These are phyloP conservation scores for Macrochelys suwanniensis DNA, from an alignment of 2,797 vertebrate genomes.

Conservation along the genomic window DNA sequence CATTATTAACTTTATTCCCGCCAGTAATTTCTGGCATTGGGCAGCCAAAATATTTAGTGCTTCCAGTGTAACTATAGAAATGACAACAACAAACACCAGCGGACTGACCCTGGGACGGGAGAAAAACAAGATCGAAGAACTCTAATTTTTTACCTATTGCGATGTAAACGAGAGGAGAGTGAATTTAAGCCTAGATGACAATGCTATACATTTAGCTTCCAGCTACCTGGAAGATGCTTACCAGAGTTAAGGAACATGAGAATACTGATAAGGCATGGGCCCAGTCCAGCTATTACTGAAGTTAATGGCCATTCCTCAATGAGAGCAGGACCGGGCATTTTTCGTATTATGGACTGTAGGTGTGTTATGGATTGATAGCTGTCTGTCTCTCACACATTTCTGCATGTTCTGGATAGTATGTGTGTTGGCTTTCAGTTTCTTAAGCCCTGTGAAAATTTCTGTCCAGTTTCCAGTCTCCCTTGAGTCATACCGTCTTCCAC, in stretches of 20 bases:
- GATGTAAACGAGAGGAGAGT: not conserved
- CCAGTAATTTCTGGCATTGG: slow-evolving; percentile 73
- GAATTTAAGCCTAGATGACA: not conserved
- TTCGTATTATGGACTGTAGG: not conserved
- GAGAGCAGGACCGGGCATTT: rapidly evolving
- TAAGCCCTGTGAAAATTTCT: not conserved
- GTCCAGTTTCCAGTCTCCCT: not conserved
- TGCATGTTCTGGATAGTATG: not conserved
- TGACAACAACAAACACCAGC: slow-evolving; percentile 75
- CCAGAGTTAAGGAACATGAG: not conserved
- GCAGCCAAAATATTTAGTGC: slow-evolving; percentile 61
- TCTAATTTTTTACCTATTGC: slow-evolving; percentile 50
- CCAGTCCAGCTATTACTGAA: not conserved
- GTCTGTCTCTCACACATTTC: rapidly evolving
- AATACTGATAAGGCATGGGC: not conserved
- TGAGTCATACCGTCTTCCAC: not conserved
- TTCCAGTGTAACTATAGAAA: slow-evolving; percentile 79
- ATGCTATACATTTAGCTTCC: not conserved
- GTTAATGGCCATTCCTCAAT: not conserved
- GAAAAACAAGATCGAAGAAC: slow-evolving; percentile 73
- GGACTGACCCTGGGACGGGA: slow-evolving; percentile 47
- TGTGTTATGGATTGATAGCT: not conserved
- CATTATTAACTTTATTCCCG: slow-evolving; percentile 76
- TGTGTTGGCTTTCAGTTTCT: not conserved
- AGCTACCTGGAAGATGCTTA: not conserved